Conservation (phyloP, 2,113 vertebrate genomes). For the Callithrix jacchus region DNA sequence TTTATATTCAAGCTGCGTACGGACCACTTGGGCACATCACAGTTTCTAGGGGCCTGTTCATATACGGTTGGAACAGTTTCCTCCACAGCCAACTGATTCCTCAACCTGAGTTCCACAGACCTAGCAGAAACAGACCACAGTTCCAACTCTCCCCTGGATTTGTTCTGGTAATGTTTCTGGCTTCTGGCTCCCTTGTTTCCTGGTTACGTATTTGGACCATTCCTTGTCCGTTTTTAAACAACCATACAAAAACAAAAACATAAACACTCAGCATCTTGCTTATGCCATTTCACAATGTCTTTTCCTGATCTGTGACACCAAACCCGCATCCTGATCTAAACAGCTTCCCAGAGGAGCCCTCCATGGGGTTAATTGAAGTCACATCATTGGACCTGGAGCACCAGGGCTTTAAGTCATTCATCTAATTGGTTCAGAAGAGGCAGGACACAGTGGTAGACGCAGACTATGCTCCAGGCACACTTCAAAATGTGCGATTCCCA, state of each 20-base stretch:
- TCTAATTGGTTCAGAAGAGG: not conserved
- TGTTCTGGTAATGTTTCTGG: constrained; percentile 12
- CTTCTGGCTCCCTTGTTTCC: not conserved
- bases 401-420: not conserved
- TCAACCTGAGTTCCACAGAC: not conserved
- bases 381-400: not conserved
- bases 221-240: not conserved
- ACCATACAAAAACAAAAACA: not conserved
- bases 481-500: not conserved
- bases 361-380: not conserved
- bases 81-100: not conserved
- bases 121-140: not conserved
- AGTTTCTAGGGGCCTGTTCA: not conserved
- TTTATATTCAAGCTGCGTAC: not conserved
- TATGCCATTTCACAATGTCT: not conserved
- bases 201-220: not conserved
- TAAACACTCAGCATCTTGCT: not conserved
- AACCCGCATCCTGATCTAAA: not conserved
- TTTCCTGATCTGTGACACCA: not conserved
- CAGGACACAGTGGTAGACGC: not conserved
- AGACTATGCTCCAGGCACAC: not conserved
- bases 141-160: not conserved
- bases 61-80: not conserved
- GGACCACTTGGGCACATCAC: not conserved
- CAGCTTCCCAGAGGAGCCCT: not conserved